Base-by-base conservation (phyloP, 2,888 invertebrate species). In the Microplitis deprimator region DNA sequence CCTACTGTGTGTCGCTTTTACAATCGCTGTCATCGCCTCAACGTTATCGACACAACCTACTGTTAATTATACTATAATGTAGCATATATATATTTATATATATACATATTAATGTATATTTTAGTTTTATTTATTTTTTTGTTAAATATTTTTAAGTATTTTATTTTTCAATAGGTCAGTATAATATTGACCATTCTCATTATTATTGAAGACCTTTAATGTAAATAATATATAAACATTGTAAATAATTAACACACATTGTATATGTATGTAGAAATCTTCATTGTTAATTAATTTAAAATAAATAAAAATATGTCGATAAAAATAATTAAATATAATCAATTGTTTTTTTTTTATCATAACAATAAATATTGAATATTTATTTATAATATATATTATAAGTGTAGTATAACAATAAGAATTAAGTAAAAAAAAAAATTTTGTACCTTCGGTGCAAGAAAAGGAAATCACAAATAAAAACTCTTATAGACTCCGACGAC, bases 271-370 rank as follows among this genome's bases (percentile, higher is more conserved):
- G 85, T 82, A 79, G 80, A 82, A 81, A 84, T 81, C 80, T 50
- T 87, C 83, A 84, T 89, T 89, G 88, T 89, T 89, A 88, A 89
- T 88, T 87, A 88, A 88, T 87, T 85, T 81, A 86, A 84, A 87
- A 86, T 85, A 82, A 83, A 81, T 81, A 82, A 81, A 83, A 79
- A 70, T 29, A 29, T 67, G 72, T 73, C 78, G 79, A 68, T 76
- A 68, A 75, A 65, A 60, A 39, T 64, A 39, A 62, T 72, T 41
- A 6, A 72, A 72, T 64, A 29, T 60, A 59, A 60, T 70, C n/a
- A 38, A 72, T 62, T 62, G 40, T 8, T 39, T n/a, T 40, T 65
- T 65, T 16, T 65, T 62, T 50, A 41, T 73, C 67, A 50, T 40
- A 16, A 17, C 50, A 29, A 59, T 50, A 38, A 29, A 13, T 20